Evolutionary conservation across 1,140 invertebrate genomes (phyloP).

Genomic region (Patella vulgata): DNA sequence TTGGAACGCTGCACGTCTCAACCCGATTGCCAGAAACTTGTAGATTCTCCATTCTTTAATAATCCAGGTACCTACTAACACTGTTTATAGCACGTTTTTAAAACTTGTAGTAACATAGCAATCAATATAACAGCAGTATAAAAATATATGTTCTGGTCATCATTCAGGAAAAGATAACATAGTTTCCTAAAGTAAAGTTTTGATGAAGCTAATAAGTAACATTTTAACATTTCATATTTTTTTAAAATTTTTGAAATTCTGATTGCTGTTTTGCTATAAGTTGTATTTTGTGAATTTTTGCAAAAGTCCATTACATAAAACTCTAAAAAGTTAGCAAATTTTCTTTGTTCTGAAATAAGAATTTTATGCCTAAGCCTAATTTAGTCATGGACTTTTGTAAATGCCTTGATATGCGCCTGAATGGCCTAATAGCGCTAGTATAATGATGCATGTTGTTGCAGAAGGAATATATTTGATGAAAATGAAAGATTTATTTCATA

Average conservation of each 20-base stretch:
- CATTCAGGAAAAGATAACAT: background rate
- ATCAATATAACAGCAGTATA: background rate
- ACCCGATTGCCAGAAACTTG: constrained; percentile 46
- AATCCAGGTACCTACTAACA: constrained; percentile 36
- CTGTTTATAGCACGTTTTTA: background rate
- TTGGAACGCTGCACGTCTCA: constrained; percentile 43
- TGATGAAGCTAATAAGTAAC: background rate
- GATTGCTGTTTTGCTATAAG: too few species aligned
- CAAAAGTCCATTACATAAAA: too few species aligned
- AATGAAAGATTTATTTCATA: too few species aligned
- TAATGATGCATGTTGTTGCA: too few species aligned
- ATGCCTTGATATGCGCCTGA: too few species aligned
- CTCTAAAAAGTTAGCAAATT: too few species aligned
- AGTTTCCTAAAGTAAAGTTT: background rate
- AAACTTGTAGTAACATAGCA: background rate
- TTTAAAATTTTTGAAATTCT: constrained; percentile 4
- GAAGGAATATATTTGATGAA: too few species aligned
- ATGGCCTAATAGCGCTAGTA: too few species aligned
- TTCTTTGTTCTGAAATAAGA: too few species aligned
- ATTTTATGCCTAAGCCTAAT: too few species aligned
- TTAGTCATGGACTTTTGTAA: too few species aligned
- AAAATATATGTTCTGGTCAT: background rate
- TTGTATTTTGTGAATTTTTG: too few species aligned
- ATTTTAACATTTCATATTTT: background rate
- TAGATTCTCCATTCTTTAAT: constrained; percentile 32